A percentile compares a stretch with the other conserved stretches of the same genome.
Conservation (phyloP, 2,113 vertebrate species). For the Sorex araneus region DNA sequence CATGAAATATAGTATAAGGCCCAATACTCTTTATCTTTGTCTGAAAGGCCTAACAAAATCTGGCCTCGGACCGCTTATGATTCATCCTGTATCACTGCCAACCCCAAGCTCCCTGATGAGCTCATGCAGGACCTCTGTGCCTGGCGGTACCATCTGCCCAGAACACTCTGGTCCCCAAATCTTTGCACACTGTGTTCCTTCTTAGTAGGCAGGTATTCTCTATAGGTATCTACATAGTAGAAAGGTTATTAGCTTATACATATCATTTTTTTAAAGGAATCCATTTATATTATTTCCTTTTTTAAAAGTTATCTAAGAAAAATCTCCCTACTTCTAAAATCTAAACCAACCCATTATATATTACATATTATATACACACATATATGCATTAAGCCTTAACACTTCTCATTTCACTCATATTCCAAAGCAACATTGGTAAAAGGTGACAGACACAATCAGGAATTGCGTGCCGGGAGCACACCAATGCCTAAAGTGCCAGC, state of each 20-base stretch:
- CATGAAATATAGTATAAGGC: neutral
- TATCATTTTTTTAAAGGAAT: too few relatives aligned
- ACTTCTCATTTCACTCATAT: neutral
- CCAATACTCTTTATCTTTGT: neutral
- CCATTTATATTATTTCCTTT: neutral
- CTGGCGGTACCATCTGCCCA: neutral
- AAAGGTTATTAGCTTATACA: too few relatives aligned
- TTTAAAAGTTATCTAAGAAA: constrained; percentile 20
- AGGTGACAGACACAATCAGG: too few relatives aligned
- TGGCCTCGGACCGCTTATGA: neutral
- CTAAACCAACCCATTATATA: neutral
- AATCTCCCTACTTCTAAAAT: neutral
- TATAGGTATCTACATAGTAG: neutral
- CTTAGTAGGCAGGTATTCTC: neutral
- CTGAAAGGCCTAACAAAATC: neutral
- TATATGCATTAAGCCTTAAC: neutral
- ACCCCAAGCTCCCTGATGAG: neutral
- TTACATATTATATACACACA: neutral
- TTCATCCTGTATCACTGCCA: neutral
- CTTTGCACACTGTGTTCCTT: neutral
- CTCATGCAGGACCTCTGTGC: neutral
- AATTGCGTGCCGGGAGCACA: too few relatives aligned
- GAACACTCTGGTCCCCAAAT: neutral
- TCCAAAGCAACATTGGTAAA: neutral
- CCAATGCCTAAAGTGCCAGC: neutral